Conservation (phyloP, 2,113 vertebrate genomes). For the Calidris pygmaea region DNA sequence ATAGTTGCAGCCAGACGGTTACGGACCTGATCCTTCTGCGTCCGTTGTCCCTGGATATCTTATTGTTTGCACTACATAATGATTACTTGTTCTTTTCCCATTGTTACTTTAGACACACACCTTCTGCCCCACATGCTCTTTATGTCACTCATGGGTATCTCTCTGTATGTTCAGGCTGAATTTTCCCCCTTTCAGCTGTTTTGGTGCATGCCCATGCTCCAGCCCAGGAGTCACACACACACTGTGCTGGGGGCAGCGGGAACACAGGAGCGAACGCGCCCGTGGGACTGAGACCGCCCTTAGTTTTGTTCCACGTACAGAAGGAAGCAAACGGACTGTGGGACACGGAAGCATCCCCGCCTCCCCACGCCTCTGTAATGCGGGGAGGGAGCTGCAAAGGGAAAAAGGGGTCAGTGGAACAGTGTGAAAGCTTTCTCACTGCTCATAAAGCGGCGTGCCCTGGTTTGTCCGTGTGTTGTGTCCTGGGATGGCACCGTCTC, state of each 20-base stretch:
- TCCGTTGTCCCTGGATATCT: neutral
- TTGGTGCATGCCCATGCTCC: rapidly evolving
- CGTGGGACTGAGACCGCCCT: rapidly evolving
- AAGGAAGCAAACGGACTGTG: neutral
- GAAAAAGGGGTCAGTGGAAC: neutral
- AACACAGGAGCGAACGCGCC: neutral
- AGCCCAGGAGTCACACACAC: neutral
- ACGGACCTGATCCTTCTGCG: rapidly evolving
- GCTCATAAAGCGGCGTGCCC: neutral
- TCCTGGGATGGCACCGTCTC: neutral
- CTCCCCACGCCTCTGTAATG: neutral
- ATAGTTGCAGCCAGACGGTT: neutral
- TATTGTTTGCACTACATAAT: neutral
- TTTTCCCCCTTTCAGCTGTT: neutral
- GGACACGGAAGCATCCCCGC: rapidly evolving
- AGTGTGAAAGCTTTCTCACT: neutral
- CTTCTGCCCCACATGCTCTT: neutral
- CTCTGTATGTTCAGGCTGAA: neutral
- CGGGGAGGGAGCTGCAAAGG: neutral
- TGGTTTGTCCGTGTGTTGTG: neutral
- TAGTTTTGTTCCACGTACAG: rapidly evolving
- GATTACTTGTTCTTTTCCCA: neutral
- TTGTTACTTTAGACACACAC: neutral
- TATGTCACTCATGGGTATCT: neutral
- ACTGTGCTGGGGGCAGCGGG: rapidly evolving